Base-by-base conservation (phyloP, 2,797 vertebrate genomes). In the Coilia nasus region DNA sequence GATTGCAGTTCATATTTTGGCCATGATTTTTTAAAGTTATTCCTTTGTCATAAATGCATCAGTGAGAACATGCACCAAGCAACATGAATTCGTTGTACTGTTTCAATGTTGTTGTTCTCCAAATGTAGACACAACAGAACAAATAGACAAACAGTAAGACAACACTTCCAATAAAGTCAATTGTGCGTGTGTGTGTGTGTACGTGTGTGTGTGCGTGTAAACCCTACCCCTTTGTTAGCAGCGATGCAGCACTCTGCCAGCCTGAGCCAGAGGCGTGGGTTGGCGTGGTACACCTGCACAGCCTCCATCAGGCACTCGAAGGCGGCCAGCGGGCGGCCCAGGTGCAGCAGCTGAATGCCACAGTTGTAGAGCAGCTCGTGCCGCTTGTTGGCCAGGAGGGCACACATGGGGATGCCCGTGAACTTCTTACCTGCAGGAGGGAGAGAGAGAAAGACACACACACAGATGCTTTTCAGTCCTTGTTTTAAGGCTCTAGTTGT, bases 291-390 rank as follows among this genome's bases (percentile, higher is more conserved):
- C 59, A 99, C 97, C 91, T 99, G 98, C 83, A 99, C 98, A 0
- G 98, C 97, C 91, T 99, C 98, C 91, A 98, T 97, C 88, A 99
- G 93, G 93, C 98, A 99, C 89, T 99, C 98, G 0, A 99, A 99
- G 0, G 97, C 98, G 12, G 98, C 98, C 50, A 99, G 94, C 0
- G 98, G 98, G 85, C 98, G 92, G 81, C 97, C 97, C 0, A 99
- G 96, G 88, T 99, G 97, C 85, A 99, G 92, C 78, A 99, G 96
- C 94, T 99, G 98, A 86, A 99, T 98, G 0, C 98, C 98, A 80
- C 97, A 99, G 90, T 99, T 99, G 87, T 99, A 98, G 1, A 99
- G 95, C 93, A 99, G 90, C 92, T 99, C 98, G 0, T 99, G 98
- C n/a, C 97, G 96, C 86, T 99, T 99, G 94, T 98, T 99, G 60